Percentiles rank a stretch among this genome's conserved stretches.
phyloP scores from a whole-genome alignment of 2,888 invertebrate genomes.

The Chironomus riparius region DNA sequence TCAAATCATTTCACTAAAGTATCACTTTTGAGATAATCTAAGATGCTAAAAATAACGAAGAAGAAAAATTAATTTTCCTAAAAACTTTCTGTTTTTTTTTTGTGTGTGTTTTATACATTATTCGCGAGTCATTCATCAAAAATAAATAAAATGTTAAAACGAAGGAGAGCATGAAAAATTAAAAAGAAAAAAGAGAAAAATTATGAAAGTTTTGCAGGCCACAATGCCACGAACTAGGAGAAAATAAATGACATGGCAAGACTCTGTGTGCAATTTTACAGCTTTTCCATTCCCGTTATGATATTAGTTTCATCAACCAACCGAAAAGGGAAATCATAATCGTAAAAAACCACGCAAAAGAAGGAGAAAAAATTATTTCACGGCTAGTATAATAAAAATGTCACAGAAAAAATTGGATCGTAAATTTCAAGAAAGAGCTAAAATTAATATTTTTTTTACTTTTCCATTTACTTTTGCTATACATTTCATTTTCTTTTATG shows the following conservation, averaged over 20 bases:
- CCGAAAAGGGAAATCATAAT: constrained; percentile 6
- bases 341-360: constrained; percentile 1
- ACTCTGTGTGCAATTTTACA: background rate
- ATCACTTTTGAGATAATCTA: too few species aligned
- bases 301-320: background rate
- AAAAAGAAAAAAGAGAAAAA: background rate
- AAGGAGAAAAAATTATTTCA: background rate
- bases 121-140: background rate
- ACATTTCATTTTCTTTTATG: background rate
- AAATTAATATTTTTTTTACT: constrained; percentile 13
- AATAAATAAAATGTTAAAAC: background rate
- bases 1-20: background rate
- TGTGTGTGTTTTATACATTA: background rate
- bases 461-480: background rate
- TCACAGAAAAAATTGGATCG: constrained; percentile 23
- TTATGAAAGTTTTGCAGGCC: background rate
- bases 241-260: background rate
- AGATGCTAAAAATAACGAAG: too few species aligned
- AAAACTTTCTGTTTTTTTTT: background rate
- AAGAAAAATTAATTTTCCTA: constrained; percentile 3
- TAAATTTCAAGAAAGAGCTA: constrained; percentile 7
- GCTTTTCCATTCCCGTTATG: background rate
- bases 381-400: constrained; percentile 14
- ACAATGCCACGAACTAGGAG: background rate
- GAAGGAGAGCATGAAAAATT: too few species aligned